Evolutionary conservation across 2,797 vertebrate species (phyloP).

Genomic region (Emys orbicularis): DNA sequence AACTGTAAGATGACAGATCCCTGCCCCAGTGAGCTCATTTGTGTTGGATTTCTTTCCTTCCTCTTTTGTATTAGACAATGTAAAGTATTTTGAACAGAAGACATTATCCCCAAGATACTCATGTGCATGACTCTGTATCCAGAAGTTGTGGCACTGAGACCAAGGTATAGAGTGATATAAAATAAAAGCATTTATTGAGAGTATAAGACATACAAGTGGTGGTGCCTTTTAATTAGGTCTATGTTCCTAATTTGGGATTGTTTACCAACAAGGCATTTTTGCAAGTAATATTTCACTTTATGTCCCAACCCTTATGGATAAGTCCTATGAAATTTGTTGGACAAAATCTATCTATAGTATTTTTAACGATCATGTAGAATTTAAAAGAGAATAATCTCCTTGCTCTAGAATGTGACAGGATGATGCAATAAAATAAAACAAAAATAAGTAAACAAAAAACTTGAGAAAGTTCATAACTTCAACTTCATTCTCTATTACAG

Average conservation of each 20-base stretch:
- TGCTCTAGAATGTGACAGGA: neutral
- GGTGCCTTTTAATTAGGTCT: constrained; percentile 21
- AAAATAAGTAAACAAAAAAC: neutral
- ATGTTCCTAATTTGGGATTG: constrained; percentile 17
- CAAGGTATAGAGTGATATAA: neutral
- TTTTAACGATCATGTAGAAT: neutral
- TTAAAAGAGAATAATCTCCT: neutral
- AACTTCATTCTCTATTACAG: neutral
- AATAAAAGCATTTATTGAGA: fast-evolving
- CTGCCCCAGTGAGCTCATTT: neutral
- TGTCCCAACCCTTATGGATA: neutral
- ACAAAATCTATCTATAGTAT: neutral
- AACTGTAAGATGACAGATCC: neutral
- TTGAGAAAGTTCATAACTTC: neutral
- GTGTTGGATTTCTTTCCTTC: neutral
- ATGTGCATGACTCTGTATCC: neutral
- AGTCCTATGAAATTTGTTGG: neutral
- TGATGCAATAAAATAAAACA: neutral
- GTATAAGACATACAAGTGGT: neutral
- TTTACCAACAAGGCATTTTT: constrained; percentile 19
- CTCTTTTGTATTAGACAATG: neutral
- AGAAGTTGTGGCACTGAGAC: neutral
- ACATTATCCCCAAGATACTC: neutral
- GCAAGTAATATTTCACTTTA: neutral
- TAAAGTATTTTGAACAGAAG: neutral